phyloP scores from a whole-genome alignment of 2,888 invertebrate species.

The Sceliomorpha sp. region DNA sequence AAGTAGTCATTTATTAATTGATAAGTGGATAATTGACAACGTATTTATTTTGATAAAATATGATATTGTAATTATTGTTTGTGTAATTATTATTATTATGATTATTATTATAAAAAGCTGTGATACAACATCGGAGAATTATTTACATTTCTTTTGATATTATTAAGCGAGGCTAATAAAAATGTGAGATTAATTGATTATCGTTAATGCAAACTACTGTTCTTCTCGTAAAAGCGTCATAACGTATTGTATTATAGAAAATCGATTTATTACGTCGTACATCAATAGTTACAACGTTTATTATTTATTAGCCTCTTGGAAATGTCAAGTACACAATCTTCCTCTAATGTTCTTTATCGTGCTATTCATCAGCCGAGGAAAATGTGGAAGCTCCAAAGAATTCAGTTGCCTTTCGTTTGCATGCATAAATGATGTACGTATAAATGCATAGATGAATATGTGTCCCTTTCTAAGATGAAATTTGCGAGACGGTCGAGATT shows the following conservation, averaged over 20 bases:
- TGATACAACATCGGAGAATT: too few relatives aligned
- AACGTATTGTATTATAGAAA: too few relatives aligned
- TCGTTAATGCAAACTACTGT: too few relatives aligned
- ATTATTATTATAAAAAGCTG: too few relatives aligned
- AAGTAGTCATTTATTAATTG: too few relatives aligned
- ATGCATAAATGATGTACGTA: slow-evolving; percentile 47
- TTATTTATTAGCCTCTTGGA: slow-evolving; percentile 1
- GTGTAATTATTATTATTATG: too few relatives aligned
- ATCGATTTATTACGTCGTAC: too few relatives aligned
- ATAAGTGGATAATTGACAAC: slow-evolving; percentile 5
- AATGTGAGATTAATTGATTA: slow-evolving; percentile 9
- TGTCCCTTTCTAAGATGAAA: slow-evolving; percentile 44
- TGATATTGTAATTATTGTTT: too few relatives aligned
- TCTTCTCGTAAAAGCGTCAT: too few relatives aligned
- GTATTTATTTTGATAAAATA: not conserved
- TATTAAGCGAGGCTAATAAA: slow-evolving; percentile 1
- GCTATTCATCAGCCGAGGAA: slow-evolving; percentile 40
- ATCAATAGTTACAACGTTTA: too few relatives aligned
- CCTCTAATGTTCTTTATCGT: slow-evolving; percentile 28
- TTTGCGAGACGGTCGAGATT: slow-evolving; percentile 41
- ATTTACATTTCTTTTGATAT: too few relatives aligned
- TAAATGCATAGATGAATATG: slow-evolving; percentile 44
- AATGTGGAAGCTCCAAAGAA: slow-evolving; percentile 40
- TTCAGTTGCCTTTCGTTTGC: slow-evolving; percentile 33
- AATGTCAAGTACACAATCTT: slow-evolving; percentile 19